A percentile compares a stretch with the other conserved stretches of the same genome.
Evolutionary conservation across 23 tunicate species (phyloP).

Genomic region (Botrylloides violaceus): DNA sequence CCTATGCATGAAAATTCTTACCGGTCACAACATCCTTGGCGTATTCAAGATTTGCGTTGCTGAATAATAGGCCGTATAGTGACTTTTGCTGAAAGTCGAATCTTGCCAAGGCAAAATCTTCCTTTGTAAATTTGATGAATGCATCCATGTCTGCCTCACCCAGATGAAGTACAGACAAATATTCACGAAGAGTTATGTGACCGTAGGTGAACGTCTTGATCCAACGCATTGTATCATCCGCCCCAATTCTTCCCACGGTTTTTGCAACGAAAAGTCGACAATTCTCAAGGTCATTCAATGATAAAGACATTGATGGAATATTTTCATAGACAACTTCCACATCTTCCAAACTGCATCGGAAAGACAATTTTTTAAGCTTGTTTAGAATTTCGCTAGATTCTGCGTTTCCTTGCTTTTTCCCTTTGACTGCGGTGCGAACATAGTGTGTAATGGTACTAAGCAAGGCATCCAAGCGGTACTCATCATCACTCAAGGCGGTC

Average conservation of each 20-base stretch:
- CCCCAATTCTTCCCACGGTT: not conserved
- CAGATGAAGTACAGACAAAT: not conserved
- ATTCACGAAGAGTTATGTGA: slow-evolving; percentile 1
- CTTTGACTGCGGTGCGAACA: not conserved
- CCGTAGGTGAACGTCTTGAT: not conserved
- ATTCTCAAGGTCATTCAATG: slow-evolving; percentile 2
- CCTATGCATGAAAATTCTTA: no score
- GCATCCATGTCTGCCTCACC: not conserved
- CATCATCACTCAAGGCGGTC: not conserved
- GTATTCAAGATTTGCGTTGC: not conserved
- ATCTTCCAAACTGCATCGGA: not conserved
- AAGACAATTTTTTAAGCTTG: not conserved
- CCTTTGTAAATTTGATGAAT: not conserved
- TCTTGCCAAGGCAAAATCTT: not conserved
- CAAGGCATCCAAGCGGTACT: not conserved
- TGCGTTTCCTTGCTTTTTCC: not conserved
- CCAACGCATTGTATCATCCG: not conserved
- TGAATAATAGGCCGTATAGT: slow-evolving; percentile 10
- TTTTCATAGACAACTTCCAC: not conserved
- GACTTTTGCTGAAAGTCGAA: not conserved
- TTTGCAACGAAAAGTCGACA: not conserved
- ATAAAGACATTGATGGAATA: not conserved
- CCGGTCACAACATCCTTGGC: not conserved
- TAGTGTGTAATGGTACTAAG: not conserved
- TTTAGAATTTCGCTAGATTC: not conserved